Evolutionary conservation across 2,888 invertebrate genomes (phyloP).

Genomic region (Trissonchulus latispiculum): DNA sequence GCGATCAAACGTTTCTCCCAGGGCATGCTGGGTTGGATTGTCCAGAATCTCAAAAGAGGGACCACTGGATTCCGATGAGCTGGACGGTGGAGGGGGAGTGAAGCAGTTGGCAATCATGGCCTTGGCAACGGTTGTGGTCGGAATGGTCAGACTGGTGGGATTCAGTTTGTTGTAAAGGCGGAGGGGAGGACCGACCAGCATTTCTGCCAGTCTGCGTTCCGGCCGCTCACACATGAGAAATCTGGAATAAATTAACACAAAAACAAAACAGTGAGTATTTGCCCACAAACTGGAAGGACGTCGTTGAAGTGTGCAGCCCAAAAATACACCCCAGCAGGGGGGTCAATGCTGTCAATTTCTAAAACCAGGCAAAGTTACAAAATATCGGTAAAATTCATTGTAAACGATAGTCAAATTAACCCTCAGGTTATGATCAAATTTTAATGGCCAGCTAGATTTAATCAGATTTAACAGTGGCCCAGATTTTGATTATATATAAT

Average conservation of each 20-base stretch:
- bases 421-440: too few species aligned
- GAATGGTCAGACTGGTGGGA: slow-evolving; percentile 39
- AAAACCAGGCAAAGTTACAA: too few species aligned
- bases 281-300: too few species aligned
- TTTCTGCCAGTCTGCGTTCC: neutral
- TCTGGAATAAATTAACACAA: slow-evolving; percentile 12
- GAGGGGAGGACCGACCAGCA: neutral
- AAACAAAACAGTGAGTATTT: too few species aligned
- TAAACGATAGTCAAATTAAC: too few species aligned
- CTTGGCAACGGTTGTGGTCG: slow-evolving; percentile 38
- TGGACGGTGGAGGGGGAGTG: neutral
- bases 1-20: neutral
- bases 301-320: too few species aligned
- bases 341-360: too few species aligned
- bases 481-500: too few species aligned
- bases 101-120: slow-evolving; percentile 39
- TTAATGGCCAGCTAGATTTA: too few species aligned
- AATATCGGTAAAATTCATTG: too few species aligned
- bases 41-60: neutral
- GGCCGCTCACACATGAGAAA: slow-evolving; percentile 7
- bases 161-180: neutral
- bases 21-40: neutral
- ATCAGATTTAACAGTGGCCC: too few species aligned
- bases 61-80: neutral
- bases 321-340: too few species aligned